Base-by-base conservation (phyloP, 1,140 invertebrate species). In the Matsumurasca onukii region DNA sequence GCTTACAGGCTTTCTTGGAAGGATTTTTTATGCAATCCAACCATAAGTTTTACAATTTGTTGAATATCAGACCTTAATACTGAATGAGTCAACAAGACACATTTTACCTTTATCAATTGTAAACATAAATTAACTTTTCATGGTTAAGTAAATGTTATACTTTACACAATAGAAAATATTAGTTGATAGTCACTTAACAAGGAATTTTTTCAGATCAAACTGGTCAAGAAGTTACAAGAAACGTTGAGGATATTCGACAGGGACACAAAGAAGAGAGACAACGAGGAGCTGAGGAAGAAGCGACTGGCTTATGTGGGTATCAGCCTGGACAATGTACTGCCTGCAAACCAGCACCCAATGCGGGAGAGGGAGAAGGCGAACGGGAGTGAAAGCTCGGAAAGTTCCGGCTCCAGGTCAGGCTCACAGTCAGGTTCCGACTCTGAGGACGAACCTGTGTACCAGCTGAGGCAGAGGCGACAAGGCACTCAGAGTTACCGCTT, bases 401-500 rank as follows among this genome's bases (percentile, higher is more conserved):
- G 34, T 29, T 63, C 59, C 20, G 25, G 1, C 13, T 55, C 55
- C 3, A 67, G 80, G 24, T 76, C 74, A n/a, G n/a, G 1, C 13
- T 55, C 55, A 2, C 67, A 80, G 24, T 76, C 74, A 17, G 67
- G 66, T 1, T 71, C 68, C 12, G 65, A 69, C 49, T 69, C 65
- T 39, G 75, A 75, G 31, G 75, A 79, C 20, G 91, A 91, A 71
- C 91, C 90, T 0, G 89, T 94, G 67, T 94, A 94, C 80, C 87
- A 93, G 72, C 79, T 94, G 71, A 83, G 92, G 5, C 89, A 91
- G 75, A 82, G 92, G 22, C 81, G 88, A 15, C 84, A 87, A 74
- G 83, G 87, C 57, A 88, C 90, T 24, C 88, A 93, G 52, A 95
- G 89, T 73, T 94, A 96, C 74, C 85, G 87, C 63, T 91, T 95